Evolutionary conservation across 2,113 vertebrate genomes (phyloP).

Genomic region (zebrafish (Danio rerio)): GRCz12tu NC_133182.1:27360501-27361000

Average conservation of each 20-base stretch:
- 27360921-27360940: constrained; percentile 63
- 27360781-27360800: constrained; percentile 82
- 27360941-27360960: constrained; percentile 67
- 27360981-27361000: constrained; percentile 66
- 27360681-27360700: constrained; percentile 54
- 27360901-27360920: constrained; percentile 58
- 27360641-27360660: constrained; percentile 81
- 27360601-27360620: constrained; percentile 83
- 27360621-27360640: constrained; percentile 84
- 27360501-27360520: constrained; percentile 71
- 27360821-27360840: constrained; percentile 67
- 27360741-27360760: constrained; percentile 78
- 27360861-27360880: constrained; percentile 71
- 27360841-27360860: constrained; percentile 80
- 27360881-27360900: constrained; percentile 68
- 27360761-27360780: constrained; percentile 82
- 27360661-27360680: constrained; percentile 74
- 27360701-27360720: constrained; percentile 31
- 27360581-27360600: constrained; percentile 78
- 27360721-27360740: constrained; percentile 69
- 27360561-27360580: constrained; percentile 93
- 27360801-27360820: constrained; percentile 75
- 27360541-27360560: constrained; percentile 80
- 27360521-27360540: constrained; percentile 83
- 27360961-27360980: constrained; percentile 62